Conservation (phyloP, 2,797 vertebrate genomes). For the Ispidina lecontei region DNA sequence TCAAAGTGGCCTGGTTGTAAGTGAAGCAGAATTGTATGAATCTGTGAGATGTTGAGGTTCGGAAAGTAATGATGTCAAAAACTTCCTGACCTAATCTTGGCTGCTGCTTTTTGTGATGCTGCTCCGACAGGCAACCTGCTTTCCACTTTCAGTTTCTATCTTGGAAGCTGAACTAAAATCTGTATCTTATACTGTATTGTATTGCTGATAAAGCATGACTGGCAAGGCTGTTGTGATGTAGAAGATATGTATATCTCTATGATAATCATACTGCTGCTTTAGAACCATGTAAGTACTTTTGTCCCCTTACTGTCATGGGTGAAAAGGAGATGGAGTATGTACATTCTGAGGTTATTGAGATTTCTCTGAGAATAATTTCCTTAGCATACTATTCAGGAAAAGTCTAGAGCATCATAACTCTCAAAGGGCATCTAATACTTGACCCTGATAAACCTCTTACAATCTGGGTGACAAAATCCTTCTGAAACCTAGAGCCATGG, state of each 20-base stretch:
- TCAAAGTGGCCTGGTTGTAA: constrained; percentile 43
- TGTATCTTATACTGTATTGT: neutral
- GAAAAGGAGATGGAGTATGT: neutral
- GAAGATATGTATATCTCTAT: neutral
- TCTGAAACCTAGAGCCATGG: neutral
- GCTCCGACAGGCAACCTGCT: constrained; percentile 45
- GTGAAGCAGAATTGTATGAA: constrained; percentile 64
- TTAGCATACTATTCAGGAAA: constrained; percentile 1
- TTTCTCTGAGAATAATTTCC: constrained; percentile 12
- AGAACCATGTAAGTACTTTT: constrained; percentile 8
- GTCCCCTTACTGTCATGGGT: neutral
- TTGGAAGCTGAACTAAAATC: constrained; percentile 40
- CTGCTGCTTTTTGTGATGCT: constrained; percentile 61
- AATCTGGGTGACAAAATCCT: neutral
- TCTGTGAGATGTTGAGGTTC: constrained; percentile 25
- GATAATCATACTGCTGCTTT: neutral
- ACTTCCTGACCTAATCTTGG: constrained; percentile 55
- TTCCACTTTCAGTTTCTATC: constrained; percentile 33
- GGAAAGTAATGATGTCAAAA: constrained; percentile 31
- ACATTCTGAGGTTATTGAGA: neutral
- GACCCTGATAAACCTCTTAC: neutral
- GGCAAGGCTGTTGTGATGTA: neutral
- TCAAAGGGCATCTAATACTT: neutral
- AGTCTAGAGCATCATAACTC: neutral
- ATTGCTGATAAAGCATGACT: constrained; percentile 59